Evolutionary conservation across 2,888 invertebrate genomes (phyloP).

Genomic region (Drosophila formosana): DNA sequence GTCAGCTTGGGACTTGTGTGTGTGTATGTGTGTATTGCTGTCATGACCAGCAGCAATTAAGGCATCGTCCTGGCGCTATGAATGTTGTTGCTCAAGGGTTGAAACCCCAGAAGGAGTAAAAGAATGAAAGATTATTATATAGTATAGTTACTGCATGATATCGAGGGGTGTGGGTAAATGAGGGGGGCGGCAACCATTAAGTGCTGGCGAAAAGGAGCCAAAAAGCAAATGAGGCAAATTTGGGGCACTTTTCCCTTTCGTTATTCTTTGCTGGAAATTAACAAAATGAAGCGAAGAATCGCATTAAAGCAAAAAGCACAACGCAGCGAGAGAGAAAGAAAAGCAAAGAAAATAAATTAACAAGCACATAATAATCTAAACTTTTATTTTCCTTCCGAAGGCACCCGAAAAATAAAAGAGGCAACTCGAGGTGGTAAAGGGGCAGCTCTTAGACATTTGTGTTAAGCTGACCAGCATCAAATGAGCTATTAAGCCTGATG

Average conservation of each 20-base stretch:
- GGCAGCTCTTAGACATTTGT: constrained; percentile 18
- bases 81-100: constrained; percentile 57
- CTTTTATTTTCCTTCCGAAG: constrained; percentile 21
- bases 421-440: constrained; percentile 1
- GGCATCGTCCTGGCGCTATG: constrained; percentile 37
- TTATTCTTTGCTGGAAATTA: constrained; percentile 24
- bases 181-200: constrained; percentile 9
- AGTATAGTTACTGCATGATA: constrained; percentile 7
- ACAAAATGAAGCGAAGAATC: constrained; percentile 48
- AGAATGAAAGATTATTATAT: constrained; percentile 29
- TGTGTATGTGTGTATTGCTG: constrained; percentile 34
- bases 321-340: background rate
- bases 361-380: constrained; percentile 64
- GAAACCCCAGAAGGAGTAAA: constrained; percentile 15
- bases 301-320: constrained; percentile 49
- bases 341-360: constrained; percentile 56
- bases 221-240: constrained; percentile 19
- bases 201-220: constrained; percentile 11
- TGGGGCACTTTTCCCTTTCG: constrained; percentile 15
- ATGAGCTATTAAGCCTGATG: constrained; percentile 58
- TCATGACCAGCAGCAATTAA: constrained; percentile 81
- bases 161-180: background rate
- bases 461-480: constrained; percentile 52
- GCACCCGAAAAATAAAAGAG: background rate
- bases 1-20: constrained; percentile 13